Percentiles rank a stretch among this genome's conserved stretches.
phyloP scores from a whole-genome alignment of 2,888 invertebrate species.

The Empis livida region DNA sequence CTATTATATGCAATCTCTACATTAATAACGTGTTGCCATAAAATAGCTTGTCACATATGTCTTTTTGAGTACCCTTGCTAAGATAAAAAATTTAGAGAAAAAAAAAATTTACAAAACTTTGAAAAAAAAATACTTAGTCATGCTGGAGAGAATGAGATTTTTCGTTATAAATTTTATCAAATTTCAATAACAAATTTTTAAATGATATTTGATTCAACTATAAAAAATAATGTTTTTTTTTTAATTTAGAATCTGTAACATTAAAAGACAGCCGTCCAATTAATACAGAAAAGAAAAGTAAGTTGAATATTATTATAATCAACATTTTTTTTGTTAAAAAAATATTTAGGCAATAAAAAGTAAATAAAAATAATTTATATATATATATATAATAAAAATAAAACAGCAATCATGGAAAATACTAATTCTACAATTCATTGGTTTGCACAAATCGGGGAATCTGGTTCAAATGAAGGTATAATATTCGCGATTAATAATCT shows the following conservation, averaged over 20 bases:
- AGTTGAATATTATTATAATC: slow-evolving; percentile 4
- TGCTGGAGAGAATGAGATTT: too few species aligned
- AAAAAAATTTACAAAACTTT: too few species aligned
- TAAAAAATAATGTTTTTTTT: neutral
- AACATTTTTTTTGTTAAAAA: neutral
- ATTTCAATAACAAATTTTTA: too few species aligned
- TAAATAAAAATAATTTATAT: slow-evolving; percentile 5
- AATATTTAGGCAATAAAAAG: neutral
- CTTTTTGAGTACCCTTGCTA: too few species aligned
- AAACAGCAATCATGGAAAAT: slow-evolving; percentile 15
- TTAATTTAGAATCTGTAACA: slow-evolving; percentile 27
- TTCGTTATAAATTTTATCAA: too few species aligned
- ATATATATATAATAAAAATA: slow-evolving; percentile 4
- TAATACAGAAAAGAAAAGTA: slow-evolving; percentile 34
- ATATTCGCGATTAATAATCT: slow-evolving; percentile 2
- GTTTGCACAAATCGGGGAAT: slow-evolving; percentile 35
- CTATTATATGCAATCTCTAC: too few species aligned
- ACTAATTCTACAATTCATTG: slow-evolving; percentile 30
- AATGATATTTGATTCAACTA: too few species aligned
- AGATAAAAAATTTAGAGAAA: too few species aligned
- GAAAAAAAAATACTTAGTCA: too few species aligned
- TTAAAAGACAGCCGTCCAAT: slow-evolving; percentile 33
- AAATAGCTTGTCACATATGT: too few species aligned
- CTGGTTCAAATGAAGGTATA: slow-evolving; percentile 25
- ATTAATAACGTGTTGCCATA: too few species aligned